Conservation (phyloP, 1,140 invertebrate species). For the Heterodera schachtii region DNA sequence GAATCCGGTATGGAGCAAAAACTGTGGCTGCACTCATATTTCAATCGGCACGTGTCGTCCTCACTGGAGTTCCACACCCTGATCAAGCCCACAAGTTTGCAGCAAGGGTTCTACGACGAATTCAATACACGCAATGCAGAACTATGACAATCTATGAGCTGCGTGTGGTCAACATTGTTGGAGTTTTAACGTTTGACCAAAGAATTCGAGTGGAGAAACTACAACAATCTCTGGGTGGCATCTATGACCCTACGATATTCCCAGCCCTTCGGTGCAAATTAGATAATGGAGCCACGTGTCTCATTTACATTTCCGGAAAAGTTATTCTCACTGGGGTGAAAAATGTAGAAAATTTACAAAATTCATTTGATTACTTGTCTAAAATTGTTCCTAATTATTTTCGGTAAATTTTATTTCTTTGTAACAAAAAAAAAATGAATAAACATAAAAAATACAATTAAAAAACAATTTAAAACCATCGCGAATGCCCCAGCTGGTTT, state of each 20-base stretch:
- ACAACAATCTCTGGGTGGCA: too few relatives aligned
- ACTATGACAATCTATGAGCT: background rate
- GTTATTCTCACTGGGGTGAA: background rate
- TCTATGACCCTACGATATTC: slow-evolving; percentile 22
- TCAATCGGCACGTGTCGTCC: background rate
- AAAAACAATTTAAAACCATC: too few relatives aligned
- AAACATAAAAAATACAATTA: too few relatives aligned
- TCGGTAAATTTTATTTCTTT: too few relatives aligned
- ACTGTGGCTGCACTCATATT: background rate
- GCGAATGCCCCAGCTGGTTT: too few relatives aligned
- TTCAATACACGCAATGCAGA: background rate
- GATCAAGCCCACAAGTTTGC: background rate
- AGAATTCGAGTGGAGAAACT: background rate
- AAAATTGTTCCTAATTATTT: background rate
- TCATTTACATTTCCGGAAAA: slow-evolving; percentile 5
- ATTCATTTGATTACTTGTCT: background rate
- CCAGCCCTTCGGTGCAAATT: slow-evolving; percentile 22
- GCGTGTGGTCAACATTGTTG: slow-evolving; percentile 1
- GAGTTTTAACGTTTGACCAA: background rate
- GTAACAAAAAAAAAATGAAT: too few relatives aligned
- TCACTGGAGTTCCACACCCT: background rate
- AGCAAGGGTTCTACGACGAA: background rate
- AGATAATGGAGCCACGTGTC: background rate
- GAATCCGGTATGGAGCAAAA: background rate
- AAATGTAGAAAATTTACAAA: background rate